Evolutionary conservation across 2,888 invertebrate species (phyloP), one percentile per base, ranked within the genome.

Genomic region (Parnassius mnemosyne): DNA sequence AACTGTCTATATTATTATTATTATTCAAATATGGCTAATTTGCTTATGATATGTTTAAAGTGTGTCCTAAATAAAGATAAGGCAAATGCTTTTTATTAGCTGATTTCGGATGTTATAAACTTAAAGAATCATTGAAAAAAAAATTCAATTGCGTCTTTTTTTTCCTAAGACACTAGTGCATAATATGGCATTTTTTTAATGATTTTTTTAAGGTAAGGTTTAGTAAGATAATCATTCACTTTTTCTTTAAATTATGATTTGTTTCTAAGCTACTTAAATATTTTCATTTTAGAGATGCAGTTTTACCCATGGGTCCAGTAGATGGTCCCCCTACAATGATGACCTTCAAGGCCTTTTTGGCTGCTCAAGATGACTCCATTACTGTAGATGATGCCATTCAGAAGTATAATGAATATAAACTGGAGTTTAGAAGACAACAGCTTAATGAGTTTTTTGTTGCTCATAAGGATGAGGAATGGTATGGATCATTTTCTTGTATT

Each of bases 381-480:
- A 98, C 98, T 47, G 99, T 99, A 73, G 97, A 98, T 69, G 99
- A 99, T 81, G 98, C 98, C 3, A 95, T 99, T 69, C 95, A 95
- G 78, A 98, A 98, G 82, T 99, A 99, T 91, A 98, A 98, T 87
- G 99, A 99, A 80, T 99, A 99, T 92, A 99, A 99, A 89, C 92
- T 97, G 77, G 99, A 99, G 78, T 99, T 99, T 86, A 96, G 97
- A 76, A 93, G 97, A 60, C 98, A 98, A 82, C 99, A 99, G 84
- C 94, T 99, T 61, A 98, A 98, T 89, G 98, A 99, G 84, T 99
- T 99, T 92, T 99, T 99, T 92, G 96, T 99, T 75, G 96, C 97
- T 53, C 99, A 99, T 92, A 99, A 99, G 91, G 99, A 99, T 79
- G 99, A 99, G 89, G 99, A 99, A 95, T 99, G 99, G 99, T 99